phyloP scores from a whole-genome alignment of 2,113 vertebrate species.

The Gallinago media region DNA sequence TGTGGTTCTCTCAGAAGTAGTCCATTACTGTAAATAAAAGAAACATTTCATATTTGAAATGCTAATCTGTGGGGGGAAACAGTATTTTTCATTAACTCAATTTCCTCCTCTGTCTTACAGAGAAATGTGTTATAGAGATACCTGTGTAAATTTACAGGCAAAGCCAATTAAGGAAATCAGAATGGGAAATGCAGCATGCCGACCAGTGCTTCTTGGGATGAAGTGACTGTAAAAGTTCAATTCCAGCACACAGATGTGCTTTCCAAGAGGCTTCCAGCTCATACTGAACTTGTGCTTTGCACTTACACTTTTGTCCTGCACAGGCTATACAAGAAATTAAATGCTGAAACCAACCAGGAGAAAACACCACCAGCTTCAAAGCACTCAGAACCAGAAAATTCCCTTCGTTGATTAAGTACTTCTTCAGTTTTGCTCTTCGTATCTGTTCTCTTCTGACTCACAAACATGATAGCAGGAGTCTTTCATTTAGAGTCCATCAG shows the following conservation, averaged over 20 bases:
- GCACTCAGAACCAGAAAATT: background rate
- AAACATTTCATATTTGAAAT: background rate
- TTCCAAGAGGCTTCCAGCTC: background rate
- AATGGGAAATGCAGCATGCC: background rate
- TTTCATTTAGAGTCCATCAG: background rate
- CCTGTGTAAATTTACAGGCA: background rate
- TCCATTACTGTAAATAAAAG: background rate
- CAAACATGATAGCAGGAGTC: background rate
- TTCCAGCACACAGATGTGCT: background rate
- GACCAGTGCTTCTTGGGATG: background rate
- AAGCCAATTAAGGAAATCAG: background rate
- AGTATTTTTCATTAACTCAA: background rate
- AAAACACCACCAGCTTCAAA: background rate
- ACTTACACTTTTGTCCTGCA: background rate
- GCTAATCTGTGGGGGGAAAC: background rate
- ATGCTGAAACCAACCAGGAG: background rate
- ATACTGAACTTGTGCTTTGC: background rate
- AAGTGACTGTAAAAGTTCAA: background rate
- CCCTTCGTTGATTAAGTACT: background rate
- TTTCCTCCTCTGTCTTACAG: background rate
- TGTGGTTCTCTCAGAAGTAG: background rate
- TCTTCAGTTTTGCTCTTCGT: background rate
- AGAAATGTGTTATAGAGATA: background rate
- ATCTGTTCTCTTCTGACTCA: background rate
- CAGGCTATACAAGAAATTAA: background rate